These are phyloP conservation scores for Sibirionetta formosa DNA, from an alignment of 2,797 vertebrate genomes.

Conservation along the genomic window DNA sequence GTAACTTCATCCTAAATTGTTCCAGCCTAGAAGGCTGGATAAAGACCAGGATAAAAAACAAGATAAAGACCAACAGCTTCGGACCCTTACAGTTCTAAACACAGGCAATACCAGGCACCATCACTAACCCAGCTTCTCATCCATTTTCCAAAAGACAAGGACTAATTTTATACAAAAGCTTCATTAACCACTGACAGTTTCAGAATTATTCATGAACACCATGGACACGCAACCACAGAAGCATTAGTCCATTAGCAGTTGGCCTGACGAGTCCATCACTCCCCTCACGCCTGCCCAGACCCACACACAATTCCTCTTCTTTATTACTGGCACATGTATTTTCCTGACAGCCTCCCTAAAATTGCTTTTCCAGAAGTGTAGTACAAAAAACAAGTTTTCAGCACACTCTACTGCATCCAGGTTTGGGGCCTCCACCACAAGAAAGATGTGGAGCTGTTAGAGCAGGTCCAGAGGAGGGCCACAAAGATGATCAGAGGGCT, in stretches of 20 bases:
- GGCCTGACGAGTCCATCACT: not conserved
- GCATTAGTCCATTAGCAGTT: not conserved
- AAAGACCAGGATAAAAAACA: too few relatives aligned
- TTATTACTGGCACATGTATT: not conserved
- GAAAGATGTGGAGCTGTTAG: too few relatives aligned
- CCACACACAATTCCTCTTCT: not conserved
- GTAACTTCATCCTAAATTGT: too few relatives aligned
- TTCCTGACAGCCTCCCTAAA: not conserved
- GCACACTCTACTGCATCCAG: not conserved
- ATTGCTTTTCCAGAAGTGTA: not conserved
- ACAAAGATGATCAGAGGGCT: too few relatives aligned
- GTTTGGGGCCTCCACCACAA: too few relatives aligned
- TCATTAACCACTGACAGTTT: not conserved
- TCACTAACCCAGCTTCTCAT: not conserved
- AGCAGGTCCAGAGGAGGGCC: too few relatives aligned
- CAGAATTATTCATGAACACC: not conserved
- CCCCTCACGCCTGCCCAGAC: not conserved
- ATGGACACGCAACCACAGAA: not conserved
- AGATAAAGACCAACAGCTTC: too few relatives aligned
- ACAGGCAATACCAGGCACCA: not conserved
- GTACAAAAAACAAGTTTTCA: not conserved
- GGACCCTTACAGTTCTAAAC: too few relatives aligned
- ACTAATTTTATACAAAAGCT: not conserved
- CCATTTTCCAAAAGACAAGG: not conserved
- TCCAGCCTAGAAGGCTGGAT: too few relatives aligned